Evolutionary conservation across 1,140 invertebrate genomes (phyloP), one percentile per base, ranked within the genome.

Genomic region (Drosophila pandora): DNA sequence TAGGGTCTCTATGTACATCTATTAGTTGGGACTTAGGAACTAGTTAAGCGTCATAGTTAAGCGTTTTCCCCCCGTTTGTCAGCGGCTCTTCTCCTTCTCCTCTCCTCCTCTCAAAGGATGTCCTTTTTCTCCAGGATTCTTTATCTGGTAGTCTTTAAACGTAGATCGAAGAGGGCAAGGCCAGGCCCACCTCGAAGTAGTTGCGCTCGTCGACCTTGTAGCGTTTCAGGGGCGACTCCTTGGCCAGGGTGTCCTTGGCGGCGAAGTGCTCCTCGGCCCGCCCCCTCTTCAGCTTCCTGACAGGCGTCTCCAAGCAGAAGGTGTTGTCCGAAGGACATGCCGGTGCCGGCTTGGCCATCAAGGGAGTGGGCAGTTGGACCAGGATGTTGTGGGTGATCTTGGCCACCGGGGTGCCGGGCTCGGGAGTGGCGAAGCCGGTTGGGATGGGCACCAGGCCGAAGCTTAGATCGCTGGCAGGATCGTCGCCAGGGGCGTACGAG

Each of bases 11-110:
- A 68, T 68, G 22, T 77, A 64, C 49, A 78, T 17, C 8, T 6
- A n/a, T 64, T 65, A 56, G 49, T 28, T 65, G 23, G 45, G 53
- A 52, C 71, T 81, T 90, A 90, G 71, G 56, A 88, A 85, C 85
- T 91, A 91, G 72, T 45, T 88, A 91, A 91, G 90, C 90, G 90
- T 91, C 84, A 79, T 81, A 71, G 71, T 87, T 78, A 80, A 91
- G 82, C 90, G 59, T 91, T 91, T 90, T 88, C 77, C 90, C 90
- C 90, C 78, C 75, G 90, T 91, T 91, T 91, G 90, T 91, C 90
- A 91, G 87, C 85, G 75, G 28, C n/a, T 55, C 25, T 23, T 58
- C 55, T 58, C 55, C 41, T 34, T 37, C 32, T 22, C 3, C 8
- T 30, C 34, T 59, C 34, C 9, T 59, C 32, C 7, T 49, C 41